phyloP scores from a whole-genome alignment of 2,113 vertebrate species.

The human region GRCh38 chr7:74600501-74601000 shows the following conservation, averaged over 20 bases:
- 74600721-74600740: too few species aligned
- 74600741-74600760: background rate
- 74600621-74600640: too few species aligned
- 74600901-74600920: accelerated
- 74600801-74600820: background rate
- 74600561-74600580: accelerated
- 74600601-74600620: too few species aligned
- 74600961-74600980: background rate
- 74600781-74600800: too few species aligned
- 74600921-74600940: background rate
- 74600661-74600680: too few species aligned
- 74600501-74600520: too few species aligned
- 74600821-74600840: background rate
- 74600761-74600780: background rate
- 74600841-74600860: background rate
- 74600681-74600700: background rate
- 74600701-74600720: accelerated
- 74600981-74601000: accelerated
- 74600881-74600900: background rate
- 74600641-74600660: too few species aligned
- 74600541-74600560: too few species aligned
- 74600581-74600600: too few species aligned
- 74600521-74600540: too few species aligned
- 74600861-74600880: background rate
- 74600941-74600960: background rate